phyloP scores from a whole-genome alignment of 2,113 vertebrate genomes.

The Peucedramus taeniatus region DNA sequence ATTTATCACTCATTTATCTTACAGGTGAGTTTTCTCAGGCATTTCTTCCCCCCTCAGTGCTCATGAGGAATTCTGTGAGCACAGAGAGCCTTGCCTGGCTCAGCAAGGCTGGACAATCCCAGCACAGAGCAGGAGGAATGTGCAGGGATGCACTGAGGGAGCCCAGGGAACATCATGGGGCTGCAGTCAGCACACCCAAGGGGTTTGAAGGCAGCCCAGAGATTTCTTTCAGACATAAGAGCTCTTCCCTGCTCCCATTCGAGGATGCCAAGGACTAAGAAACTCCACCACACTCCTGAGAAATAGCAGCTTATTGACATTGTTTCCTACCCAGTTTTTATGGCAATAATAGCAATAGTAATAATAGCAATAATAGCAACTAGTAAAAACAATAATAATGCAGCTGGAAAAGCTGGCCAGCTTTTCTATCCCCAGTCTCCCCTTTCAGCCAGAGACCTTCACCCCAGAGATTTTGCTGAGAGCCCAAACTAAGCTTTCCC shows the following conservation, averaged over 20 bases:
- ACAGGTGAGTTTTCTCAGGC: not conserved
- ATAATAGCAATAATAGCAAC: not conserved
- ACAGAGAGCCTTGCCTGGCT: not conserved
- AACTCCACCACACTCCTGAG: not conserved
- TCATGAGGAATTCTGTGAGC: not conserved
- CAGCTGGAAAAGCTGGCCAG: not conserved
- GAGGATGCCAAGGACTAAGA: not conserved
- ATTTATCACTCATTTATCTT: not conserved
- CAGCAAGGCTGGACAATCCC: not conserved
- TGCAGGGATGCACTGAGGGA: accelerated
- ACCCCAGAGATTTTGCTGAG: not conserved
- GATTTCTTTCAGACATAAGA: not conserved
- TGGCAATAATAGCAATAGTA: not conserved
- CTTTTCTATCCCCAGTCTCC: not conserved
- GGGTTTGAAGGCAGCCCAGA: not conserved
- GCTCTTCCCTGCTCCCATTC: not conserved
- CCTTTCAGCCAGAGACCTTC: not conserved
- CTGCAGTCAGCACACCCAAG: not conserved
- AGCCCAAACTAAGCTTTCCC: not conserved
- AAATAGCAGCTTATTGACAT: not conserved
- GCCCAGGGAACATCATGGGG: not conserved
- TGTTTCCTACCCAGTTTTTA: not conserved
- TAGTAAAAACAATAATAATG: not conserved
- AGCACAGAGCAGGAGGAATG: not conserved
- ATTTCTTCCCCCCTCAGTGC: accelerated